Evolutionary conservation across 2,888 invertebrate species (phyloP), one percentile per base, ranked within the genome.

Genomic region (Melolontha melolontha): DNA sequence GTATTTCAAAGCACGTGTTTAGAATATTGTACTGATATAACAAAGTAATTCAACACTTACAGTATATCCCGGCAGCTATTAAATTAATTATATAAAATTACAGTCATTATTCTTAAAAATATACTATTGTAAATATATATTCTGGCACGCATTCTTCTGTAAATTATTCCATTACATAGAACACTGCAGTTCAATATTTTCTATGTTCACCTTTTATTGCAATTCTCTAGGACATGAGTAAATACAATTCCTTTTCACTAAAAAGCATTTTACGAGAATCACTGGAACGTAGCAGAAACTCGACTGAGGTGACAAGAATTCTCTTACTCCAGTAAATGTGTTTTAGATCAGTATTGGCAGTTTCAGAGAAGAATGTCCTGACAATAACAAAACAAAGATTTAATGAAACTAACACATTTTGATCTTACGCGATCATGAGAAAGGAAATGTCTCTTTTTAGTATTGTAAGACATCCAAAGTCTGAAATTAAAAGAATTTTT

Each of bases 241-340:
- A 34, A 34, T 34, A 34, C 6, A 34, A 34, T 34, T 34, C 34
- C 10, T 8, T 34, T 6, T 34, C 34, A 34, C 34, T 34, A 8
- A 34, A 10, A n/a, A 12, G 47, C 12, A 47, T 47, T 47, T 12
- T 47, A 1, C 1, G 14, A 12, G 47, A 47, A 47, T 47, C 16
- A 47, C 12, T 14, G 47, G 47, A 47, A 47, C 47, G 47, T 42
- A 22, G 42, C 1, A 42, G 42, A n/a, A 42, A 14, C 1, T 14
- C 47, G 47, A 4, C 14, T 14, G 47, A 14, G 47, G 47, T 47
- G 47, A 47, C 47, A 47, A 47, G 47, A 47, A 47, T 47, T 17
- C 47, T 8, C 47, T 47, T 47, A 17, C 47, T 14, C 8, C 47
- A 47, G 47, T 47, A 14, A 47, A 47, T 47, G 47, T 47, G 47